These are phyloP conservation scores for Lepus townsendii DNA, from an alignment of 2,797 vertebrate species.

Conservation along the genomic window DNA sequence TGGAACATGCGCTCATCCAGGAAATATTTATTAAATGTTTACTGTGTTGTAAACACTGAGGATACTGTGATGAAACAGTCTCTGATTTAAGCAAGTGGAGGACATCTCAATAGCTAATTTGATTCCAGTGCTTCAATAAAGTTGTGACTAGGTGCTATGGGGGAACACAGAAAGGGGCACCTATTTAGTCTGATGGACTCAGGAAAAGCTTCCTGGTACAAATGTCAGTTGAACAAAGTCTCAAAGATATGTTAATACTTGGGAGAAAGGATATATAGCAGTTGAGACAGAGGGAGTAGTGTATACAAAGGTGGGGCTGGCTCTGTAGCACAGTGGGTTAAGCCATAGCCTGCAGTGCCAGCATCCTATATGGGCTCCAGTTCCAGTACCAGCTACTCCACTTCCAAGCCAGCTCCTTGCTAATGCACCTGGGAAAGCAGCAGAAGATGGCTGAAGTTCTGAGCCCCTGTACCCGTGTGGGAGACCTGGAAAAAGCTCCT, in stretches of 20 bases:
- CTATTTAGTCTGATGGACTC: neutral
- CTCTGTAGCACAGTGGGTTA: too few relatives aligned
- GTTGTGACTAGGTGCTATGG: neutral
- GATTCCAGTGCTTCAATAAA: neutral
- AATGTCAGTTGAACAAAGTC: neutral
- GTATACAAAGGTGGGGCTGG: too few relatives aligned
- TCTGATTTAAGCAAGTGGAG: neutral
- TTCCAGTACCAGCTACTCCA: too few relatives aligned
- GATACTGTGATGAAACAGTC: neutral
- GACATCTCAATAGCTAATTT: constrained; percentile 16
- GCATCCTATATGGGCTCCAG: too few relatives aligned
- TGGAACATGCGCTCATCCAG: neutral
- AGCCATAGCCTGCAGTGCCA: too few relatives aligned
- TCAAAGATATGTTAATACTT: neutral
- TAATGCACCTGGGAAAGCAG: too few relatives aligned
- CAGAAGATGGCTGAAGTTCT: too few relatives aligned
- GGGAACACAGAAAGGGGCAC: neutral
- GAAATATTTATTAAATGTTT: constrained; percentile 4
- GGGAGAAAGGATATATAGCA: neutral
- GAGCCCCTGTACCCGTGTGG: too few relatives aligned
- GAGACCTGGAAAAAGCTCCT: too few relatives aligned
- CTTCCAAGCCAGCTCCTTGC: too few relatives aligned
- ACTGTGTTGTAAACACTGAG: neutral
- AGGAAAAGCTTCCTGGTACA: neutral
- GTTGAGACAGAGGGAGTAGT: neutral